A percentile compares a stretch with the other conserved stretches of the same genome.
phyloP scores from a whole-genome alignment of 2,888 invertebrate genomes.

The Perithous albicinctus region DNA sequence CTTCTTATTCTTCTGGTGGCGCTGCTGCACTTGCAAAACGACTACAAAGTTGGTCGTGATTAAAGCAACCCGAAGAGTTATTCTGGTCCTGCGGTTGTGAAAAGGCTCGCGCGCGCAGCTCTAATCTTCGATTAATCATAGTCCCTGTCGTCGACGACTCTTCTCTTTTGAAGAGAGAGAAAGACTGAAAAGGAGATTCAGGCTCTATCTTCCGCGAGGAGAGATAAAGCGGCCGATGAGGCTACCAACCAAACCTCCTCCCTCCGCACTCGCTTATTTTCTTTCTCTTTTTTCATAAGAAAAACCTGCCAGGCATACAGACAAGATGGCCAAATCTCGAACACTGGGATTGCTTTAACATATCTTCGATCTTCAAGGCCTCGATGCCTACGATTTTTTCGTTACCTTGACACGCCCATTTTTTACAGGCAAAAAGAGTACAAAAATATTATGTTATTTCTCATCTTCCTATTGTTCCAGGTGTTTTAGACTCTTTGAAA shows the following conservation, averaged over 20 bases:
- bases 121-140: conserved; percentile 68
- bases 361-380: conserved; percentile 18
- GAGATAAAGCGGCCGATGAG: conserved; percentile 60
- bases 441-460: neutral
- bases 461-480: neutral
- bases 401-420: neutral
- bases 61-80: conserved; percentile 65
- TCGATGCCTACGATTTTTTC: neutral
- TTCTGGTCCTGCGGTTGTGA: conserved; percentile 58
- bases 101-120: conserved; percentile 50
- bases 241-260: no score
- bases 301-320: conserved; percentile 17
- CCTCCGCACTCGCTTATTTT: conserved; percentile 9
- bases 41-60: conserved; percentile 61
- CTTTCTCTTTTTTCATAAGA: conserved; percentile 15
- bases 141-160: conserved; percentile 50
- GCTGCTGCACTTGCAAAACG: conserved; percentile 59
- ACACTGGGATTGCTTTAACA: neutral
- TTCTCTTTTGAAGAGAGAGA: conserved; percentile 27
- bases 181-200: conserved; percentile 41
- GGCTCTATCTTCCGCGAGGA: conserved; percentile 23
- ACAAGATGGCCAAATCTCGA: conserved; percentile 10
- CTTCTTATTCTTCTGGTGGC: conserved; percentile 30
- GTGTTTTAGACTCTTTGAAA: no score
- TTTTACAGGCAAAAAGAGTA: neutral